Evolutionary conservation across 2,113 vertebrate species (phyloP).

Genomic region (Periophthalmus modestus): DNA sequence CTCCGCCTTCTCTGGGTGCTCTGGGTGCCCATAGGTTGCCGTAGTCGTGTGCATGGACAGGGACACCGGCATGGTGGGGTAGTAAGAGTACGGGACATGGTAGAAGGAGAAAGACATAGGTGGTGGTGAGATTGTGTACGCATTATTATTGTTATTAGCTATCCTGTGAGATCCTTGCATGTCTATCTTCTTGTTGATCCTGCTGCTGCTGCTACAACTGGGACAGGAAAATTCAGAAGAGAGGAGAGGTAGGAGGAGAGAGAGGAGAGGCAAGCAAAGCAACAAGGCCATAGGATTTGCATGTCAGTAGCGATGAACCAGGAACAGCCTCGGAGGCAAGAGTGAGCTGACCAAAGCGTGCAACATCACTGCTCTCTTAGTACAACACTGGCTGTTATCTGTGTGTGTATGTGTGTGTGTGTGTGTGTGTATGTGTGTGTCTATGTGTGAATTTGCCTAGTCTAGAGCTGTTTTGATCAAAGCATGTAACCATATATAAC

Average conservation of each 20-base stretch:
- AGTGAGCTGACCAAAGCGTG: slow-evolving; percentile 44
- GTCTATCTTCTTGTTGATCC: slow-evolving; percentile 44
- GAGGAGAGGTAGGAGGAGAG: slow-evolving; percentile 32
- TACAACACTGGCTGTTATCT: slow-evolving; percentile 38
- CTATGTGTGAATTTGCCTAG: slow-evolving; percentile 24
- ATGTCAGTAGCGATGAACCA: slow-evolving; percentile 67
- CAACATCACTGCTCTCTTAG: slow-evolving; percentile 47
- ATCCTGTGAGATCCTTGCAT: slow-evolving; percentile 68
- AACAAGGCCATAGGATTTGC: slow-evolving; percentile 70
- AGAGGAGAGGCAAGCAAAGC: slow-evolving; percentile 34
- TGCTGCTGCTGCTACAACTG: slow-evolving; percentile 28
- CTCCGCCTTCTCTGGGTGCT: slow-evolving; percentile 88
- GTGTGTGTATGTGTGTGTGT: slow-evolving; percentile 20
- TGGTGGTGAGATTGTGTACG: slow-evolving; percentile 57
- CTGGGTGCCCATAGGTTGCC: slow-evolving; percentile 69
- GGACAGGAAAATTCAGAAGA: slow-evolving; percentile 50
- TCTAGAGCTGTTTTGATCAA: slow-evolving; percentile 13
- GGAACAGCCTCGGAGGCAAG: slow-evolving; percentile 67
- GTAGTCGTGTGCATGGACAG: not conserved
- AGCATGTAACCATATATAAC: too few species aligned
- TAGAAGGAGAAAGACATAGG: slow-evolving; percentile 62
- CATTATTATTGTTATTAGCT: slow-evolving; percentile 35
- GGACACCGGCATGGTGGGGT: slow-evolving; percentile 53
- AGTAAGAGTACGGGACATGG: slow-evolving; percentile 50
- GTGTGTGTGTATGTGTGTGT: too few species aligned